Conservation (phyloP, 2,888 invertebrate genomes). For the Ectemnius continuus region DNA sequence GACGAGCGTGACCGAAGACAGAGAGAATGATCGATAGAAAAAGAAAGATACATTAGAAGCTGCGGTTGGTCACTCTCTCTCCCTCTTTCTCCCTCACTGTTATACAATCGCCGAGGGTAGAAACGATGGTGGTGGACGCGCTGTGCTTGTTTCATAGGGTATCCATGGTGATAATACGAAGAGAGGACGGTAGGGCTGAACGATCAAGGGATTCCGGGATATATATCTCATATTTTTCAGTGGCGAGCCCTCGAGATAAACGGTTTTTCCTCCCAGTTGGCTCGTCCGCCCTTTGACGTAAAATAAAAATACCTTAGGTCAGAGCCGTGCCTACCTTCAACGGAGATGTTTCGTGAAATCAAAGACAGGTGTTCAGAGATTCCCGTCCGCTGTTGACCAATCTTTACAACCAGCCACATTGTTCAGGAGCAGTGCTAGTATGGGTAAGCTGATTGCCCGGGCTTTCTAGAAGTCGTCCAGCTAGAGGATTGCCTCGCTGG, state of each 20-base stretch:
- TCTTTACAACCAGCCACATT: no score
- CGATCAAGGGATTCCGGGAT: conserved; percentile 47
- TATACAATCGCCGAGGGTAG: conserved; percentile 20
- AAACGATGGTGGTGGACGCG: conserved; percentile 21
- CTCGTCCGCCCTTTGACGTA: conserved; percentile 8
- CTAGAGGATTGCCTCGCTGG: no score
- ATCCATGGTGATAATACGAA: conserved; percentile 56
- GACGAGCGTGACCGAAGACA: conserved; percentile 26
- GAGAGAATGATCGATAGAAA: conserved; percentile 24
- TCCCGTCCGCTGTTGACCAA: no score
- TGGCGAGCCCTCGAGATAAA: conserved; percentile 34
- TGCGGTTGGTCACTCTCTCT: no score
- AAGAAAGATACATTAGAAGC: neutral
- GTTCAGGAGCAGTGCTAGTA: no score
- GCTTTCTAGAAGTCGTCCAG: no score
- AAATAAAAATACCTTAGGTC: no score
- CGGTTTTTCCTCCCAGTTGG: conserved; percentile 26
- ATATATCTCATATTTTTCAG: conserved; percentile 48
- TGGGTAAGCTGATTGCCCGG: no score
- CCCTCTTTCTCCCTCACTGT: no score
- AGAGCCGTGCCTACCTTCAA: no score
- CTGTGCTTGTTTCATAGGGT: conserved; percentile 47
- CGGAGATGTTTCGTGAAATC: no score
- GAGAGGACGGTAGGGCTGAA: conserved; percentile 29
- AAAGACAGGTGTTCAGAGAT: no score